These are phyloP conservation scores for Trachurus trachurus DNA, from an alignment of 2,797 vertebrate species.

Conservation along the genomic window DNA sequence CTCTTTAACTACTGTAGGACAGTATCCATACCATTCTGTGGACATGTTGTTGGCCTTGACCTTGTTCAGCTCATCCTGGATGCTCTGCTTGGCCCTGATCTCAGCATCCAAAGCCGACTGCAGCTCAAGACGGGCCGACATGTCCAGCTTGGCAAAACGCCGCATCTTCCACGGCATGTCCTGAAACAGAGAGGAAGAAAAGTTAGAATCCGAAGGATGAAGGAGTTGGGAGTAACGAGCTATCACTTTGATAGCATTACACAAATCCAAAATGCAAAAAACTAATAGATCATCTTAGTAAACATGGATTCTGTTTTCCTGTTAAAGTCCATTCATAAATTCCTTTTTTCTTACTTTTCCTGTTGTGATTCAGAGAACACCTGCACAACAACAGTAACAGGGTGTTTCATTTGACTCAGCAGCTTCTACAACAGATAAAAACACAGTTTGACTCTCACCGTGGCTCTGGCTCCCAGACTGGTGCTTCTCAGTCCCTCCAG, in stretches of 20 bases:
- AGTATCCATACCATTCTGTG: constrained; percentile 92
- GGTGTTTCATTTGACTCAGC: neutral
- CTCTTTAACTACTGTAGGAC: too few relatives aligned
- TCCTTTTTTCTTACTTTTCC: too few relatives aligned
- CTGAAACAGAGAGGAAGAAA: constrained; percentile 73
- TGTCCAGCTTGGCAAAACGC: constrained; percentile 97
- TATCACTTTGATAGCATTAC: neutral
- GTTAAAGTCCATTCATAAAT: neutral
- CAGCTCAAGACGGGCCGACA: constrained; percentile 97
- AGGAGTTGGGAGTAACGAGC: too few relatives aligned
- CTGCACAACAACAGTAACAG: neutral
- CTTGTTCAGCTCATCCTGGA: constrained; percentile 98
- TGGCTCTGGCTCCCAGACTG: constrained; percentile 94
- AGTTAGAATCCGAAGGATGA: too few relatives aligned
- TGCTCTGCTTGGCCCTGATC: constrained; percentile 97
- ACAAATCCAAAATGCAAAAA: neutral
- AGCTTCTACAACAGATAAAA: neutral
- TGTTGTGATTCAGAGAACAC: neutral
- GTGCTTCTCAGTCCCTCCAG: constrained; percentile 95
- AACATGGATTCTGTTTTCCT: neutral
- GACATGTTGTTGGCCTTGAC: constrained; percentile 95
- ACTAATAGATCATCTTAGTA: neutral
- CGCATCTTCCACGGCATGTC: constrained; percentile 99
- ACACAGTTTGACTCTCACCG: constrained; percentile 83
- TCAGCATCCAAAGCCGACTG: constrained; percentile 98